phyloP scores from a whole-genome alignment of 2,113 vertebrate genomes.

The Ondatra zibethicus region DNA sequence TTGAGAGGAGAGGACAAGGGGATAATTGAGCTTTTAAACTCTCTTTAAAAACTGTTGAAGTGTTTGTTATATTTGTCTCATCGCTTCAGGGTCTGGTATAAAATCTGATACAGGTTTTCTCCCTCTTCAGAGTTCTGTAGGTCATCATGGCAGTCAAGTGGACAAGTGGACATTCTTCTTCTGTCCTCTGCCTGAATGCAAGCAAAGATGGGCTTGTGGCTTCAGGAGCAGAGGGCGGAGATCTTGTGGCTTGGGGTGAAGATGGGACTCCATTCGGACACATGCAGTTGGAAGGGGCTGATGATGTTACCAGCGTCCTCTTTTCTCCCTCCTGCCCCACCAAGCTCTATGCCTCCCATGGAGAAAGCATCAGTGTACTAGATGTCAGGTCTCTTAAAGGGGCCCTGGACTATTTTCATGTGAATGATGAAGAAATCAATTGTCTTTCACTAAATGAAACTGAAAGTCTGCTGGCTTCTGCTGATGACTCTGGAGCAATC shows the following conservation, averaged over 20 bases:
- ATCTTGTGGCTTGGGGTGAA: slow-evolving; percentile 90
- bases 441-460: slow-evolving; percentile 91
- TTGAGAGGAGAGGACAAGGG: not conserved
- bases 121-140: slow-evolving; percentile 33
- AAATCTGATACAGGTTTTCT: not conserved
- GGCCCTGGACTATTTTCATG: slow-evolving; percentile 84
- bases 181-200: slow-evolving; percentile 90
- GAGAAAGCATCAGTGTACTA: slow-evolving; percentile 89
- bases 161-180: slow-evolving; percentile 88
- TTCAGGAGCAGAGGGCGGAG: slow-evolving; percentile 93
- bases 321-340: slow-evolving; percentile 87
- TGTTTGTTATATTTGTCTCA: not conserved
- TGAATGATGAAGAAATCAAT: slow-evolving; percentile 97
- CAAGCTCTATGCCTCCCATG: slow-evolving; percentile 90
- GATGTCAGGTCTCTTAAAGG: slow-evolving; percentile 90
- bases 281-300: slow-evolving; percentile 81
- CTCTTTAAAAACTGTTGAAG: slow-evolving; percentile 22
- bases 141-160: slow-evolving; percentile 91
- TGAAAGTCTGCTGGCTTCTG: slow-evolving; percentile 90
- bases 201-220: slow-evolving; percentile 89
- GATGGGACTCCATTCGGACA: slow-evolving; percentile 84
- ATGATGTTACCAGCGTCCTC: slow-evolving; percentile 89
- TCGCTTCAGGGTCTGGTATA: not conserved
- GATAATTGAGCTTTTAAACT: not conserved
- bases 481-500: slow-evolving; percentile 94